A percentile compares a stretch with the other conserved stretches of the same genome.
phyloP scores from a whole-genome alignment of 2,113 vertebrate species.

The Tringa solitaria region DNA sequence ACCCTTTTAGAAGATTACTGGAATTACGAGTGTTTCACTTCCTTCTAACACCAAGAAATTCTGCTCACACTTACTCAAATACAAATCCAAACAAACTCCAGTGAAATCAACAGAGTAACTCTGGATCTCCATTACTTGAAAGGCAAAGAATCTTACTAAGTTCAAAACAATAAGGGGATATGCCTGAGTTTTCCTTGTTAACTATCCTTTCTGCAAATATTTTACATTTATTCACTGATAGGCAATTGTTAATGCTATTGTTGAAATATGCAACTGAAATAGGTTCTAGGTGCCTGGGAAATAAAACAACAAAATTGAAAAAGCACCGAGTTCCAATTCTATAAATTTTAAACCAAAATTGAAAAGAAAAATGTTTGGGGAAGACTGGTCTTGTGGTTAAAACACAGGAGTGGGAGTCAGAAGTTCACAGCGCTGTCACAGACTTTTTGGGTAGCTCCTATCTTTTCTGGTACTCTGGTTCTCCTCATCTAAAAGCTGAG shows the following conservation, averaged over 20 bases:
- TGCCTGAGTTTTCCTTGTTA: not conserved
- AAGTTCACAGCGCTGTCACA: not conserved
- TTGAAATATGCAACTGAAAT: not conserved
- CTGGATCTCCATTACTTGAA: not conserved
- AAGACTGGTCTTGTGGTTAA: not conserved
- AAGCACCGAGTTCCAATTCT: not conserved
- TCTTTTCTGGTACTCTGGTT: not conserved
- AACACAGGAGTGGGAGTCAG: not conserved
- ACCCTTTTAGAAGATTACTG: not conserved
- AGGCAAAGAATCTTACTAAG: not conserved
- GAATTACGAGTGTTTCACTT: not conserved
- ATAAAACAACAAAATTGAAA: not conserved
- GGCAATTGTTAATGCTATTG: not conserved
- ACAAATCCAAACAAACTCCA: not conserved
- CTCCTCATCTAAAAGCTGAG: not conserved
- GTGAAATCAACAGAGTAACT: not conserved
- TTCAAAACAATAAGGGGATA: not conserved
- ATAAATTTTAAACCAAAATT: not conserved
- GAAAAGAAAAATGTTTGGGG: not conserved
- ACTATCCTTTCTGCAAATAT: not conserved
- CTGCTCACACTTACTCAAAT: not conserved
- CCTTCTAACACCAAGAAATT: not conserved
- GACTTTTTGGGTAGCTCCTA: not conserved
- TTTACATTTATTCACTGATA: not conserved
- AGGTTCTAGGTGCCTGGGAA: not conserved